phyloP scores from a whole-genome alignment of 2,888 invertebrate genomes.

The Euphydryas editha region DNA sequence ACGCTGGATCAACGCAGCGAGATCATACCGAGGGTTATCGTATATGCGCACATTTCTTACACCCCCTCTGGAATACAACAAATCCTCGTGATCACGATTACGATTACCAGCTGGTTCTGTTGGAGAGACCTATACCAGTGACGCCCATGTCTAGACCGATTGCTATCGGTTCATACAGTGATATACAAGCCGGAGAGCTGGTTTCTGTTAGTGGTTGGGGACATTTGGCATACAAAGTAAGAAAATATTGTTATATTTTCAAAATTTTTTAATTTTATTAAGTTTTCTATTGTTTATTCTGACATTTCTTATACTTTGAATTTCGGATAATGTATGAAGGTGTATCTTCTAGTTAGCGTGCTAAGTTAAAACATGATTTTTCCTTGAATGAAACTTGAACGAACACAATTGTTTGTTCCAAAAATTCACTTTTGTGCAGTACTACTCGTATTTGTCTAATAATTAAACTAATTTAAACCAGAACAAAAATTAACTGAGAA shows the following conservation, averaged over 20 bases:
- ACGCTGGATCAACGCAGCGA: conserved; percentile 64
- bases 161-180: conserved; percentile 60
- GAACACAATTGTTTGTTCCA: too few relatives aligned
- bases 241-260: conserved; percentile 1
- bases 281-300: too few relatives aligned
- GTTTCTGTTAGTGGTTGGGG: conserved; percentile 72
- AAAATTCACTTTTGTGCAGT: too few relatives aligned
- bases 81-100: conserved; percentile 61
- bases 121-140: conserved; percentile 64
- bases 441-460: too few relatives aligned
- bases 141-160: conserved; percentile 60
- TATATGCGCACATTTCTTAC: conserved; percentile 70
- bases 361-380: too few relatives aligned
- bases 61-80: conserved; percentile 59
- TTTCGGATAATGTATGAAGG: too few relatives aligned
- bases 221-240: conserved; percentile 60
- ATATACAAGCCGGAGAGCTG: conserved; percentile 53
- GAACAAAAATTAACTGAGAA: too few relatives aligned
- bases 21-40: conserved; percentile 52
- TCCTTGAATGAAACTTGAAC: too few relatives aligned
- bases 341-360: too few relatives aligned
- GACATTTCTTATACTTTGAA: too few relatives aligned
- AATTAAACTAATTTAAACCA: too few relatives aligned
- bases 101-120: conserved; percentile 70
- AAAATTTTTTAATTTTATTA: too few relatives aligned